These are phyloP conservation scores for Antechinus stuartii DNA, from an alignment of 2,113 vertebrate species.

Conservation along the genomic window DNA sequence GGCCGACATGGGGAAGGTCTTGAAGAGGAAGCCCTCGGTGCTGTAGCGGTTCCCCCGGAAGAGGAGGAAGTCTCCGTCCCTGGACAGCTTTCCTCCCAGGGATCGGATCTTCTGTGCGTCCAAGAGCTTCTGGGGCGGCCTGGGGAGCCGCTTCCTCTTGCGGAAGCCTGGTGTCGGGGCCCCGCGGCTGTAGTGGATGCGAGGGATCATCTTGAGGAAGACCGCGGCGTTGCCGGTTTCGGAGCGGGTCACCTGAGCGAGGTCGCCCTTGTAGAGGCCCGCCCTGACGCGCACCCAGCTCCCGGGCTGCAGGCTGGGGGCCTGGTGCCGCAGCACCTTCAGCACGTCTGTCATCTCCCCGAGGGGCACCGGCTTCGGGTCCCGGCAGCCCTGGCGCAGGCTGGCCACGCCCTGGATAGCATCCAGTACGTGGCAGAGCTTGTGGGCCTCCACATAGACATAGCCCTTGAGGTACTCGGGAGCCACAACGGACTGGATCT, in stretches of 20 bases:
- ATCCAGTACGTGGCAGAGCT: conserved; percentile 66
- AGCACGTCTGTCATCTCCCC: conserved; percentile 91
- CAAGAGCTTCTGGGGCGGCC: conserved; percentile 93
- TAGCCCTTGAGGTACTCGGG: conserved; percentile 96
- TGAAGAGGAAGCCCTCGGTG: conserved; percentile 96
- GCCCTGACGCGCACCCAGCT: too few relatives aligned
- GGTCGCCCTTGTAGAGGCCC: too few relatives aligned
- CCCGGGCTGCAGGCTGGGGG: too few relatives aligned
- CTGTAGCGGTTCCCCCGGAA: conserved; percentile 98
- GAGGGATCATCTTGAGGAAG: too few relatives aligned
- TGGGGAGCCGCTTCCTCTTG: conserved; percentile 95
- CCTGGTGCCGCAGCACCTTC: too few relatives aligned
- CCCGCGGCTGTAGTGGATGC: conserved; percentile 86
- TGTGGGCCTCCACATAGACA: conserved; percentile 83
- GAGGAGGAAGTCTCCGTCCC: conserved; percentile 91
- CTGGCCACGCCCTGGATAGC: conserved; percentile 89
- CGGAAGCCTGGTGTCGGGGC: conserved; percentile 93
- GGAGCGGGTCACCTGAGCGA: too few relatives aligned
- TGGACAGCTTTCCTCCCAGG: conserved; percentile 93
- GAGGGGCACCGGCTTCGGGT: conserved; percentile 98
- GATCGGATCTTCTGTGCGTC: conserved; percentile 97
- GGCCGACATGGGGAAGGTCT: conserved; percentile 97
- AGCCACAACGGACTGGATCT: conserved; percentile 96
- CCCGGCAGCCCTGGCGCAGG: conserved; percentile 95
- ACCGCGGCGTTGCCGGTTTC: too few relatives aligned